Evolutionary conservation across 2,888 invertebrate genomes (phyloP).

Genomic region (Oeneis ivallda): DNA sequence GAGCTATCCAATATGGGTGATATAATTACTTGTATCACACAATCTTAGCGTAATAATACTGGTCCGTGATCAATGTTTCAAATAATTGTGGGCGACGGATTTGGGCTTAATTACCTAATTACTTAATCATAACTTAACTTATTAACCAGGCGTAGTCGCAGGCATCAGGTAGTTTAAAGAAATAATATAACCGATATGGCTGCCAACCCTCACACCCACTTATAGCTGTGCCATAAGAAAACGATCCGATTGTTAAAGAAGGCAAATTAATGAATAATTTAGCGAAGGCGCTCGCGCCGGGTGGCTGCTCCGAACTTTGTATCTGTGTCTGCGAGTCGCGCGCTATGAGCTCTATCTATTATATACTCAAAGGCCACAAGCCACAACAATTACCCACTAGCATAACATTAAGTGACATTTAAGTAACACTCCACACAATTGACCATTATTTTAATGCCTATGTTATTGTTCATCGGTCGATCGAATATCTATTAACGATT

Average conservation of each 20-base stretch:
- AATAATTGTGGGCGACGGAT: neutral
- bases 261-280: constrained; percentile 62
- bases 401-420: neutral
- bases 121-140: neutral
- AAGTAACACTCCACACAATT: neutral
- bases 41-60: too few relatives aligned
- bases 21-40: too few relatives aligned
- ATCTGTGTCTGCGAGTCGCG: neutral
- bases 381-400: neutral
- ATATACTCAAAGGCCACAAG: too few relatives aligned
- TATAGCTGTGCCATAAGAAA: constrained; percentile 22
- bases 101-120: neutral
- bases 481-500: neutral
- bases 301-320: neutral
- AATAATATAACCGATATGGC: neutral
- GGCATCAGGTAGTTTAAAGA: neutral
- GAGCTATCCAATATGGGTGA: too few relatives aligned
- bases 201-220: neutral
- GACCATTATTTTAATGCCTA: neutral
- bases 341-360: neutral
- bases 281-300: constrained; percentile 43
- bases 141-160: neutral
- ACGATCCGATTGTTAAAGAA: constrained; percentile 46
- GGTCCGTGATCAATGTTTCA: too few relatives aligned
- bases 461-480: neutral